Evolutionary conservation across 2,888 invertebrate species (phyloP).

Genomic region (Drosophila paracracens): DNA sequence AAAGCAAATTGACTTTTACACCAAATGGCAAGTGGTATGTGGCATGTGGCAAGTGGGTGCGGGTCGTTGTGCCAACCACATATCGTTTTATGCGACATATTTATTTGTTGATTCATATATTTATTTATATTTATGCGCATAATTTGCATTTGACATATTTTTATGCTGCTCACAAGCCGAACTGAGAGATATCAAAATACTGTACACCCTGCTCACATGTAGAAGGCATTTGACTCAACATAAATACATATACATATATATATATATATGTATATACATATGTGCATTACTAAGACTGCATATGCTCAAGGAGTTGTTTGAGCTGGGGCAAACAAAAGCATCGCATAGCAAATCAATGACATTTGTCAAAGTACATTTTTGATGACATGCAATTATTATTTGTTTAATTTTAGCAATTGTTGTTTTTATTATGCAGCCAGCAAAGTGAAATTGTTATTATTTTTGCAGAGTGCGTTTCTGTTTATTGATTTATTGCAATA

Average conservation of each 20-base stretch:
- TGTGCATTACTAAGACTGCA: slow-evolving; percentile 2
- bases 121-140: slow-evolving; percentile 69
- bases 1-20: slow-evolving; percentile 72
- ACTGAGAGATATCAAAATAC: slow-evolving; percentile 44
- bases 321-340: background rate
- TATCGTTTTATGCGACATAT: slow-evolving; percentile 62
- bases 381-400: slow-evolving; percentile 1
- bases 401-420: background rate
- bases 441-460: background rate
- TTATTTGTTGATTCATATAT: slow-evolving; percentile 68
- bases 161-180: slow-evolving; percentile 50
- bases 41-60: background rate
- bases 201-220: slow-evolving; percentile 10
- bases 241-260: slow-evolving; percentile 10
- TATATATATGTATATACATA: slow-evolving; percentile 5
- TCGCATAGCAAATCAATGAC: background rate
- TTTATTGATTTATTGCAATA: background rate
- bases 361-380: background rate
- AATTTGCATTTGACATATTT: slow-evolving; percentile 80
- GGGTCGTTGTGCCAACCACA: slow-evolving; percentile 24
- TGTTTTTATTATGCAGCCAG: background rate
- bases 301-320: background rate
- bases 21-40: background rate
- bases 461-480: background rate
- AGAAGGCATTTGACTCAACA: background rate